These are phyloP conservation scores for Zoroaster sp. DNA, from an alignment of 53 echinoderm and acorn worm species.

Conservation along the genomic window DNA sequence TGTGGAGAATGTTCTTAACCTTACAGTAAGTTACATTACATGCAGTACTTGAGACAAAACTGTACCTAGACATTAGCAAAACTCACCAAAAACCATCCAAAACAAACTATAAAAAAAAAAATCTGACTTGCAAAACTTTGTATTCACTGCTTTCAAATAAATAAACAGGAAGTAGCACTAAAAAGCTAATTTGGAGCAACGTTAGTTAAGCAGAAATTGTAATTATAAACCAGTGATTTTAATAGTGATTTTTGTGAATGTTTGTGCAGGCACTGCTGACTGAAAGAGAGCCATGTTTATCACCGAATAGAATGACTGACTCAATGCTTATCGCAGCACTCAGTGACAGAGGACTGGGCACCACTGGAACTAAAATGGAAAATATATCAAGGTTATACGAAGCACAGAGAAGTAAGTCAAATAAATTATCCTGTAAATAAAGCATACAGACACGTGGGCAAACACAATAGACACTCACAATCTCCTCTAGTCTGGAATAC, in stretches of 20 bases:
- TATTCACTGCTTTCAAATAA: too few species aligned
- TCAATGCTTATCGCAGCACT: background rate
- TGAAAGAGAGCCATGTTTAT: background rate
- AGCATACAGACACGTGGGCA: background rate
- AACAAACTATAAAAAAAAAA: too few species aligned
- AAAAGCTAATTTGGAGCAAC: too few species aligned
- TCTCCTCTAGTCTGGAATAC: background rate
- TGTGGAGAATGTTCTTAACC: conserved; percentile 6
- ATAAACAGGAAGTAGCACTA: too few species aligned
- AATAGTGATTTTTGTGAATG: too few species aligned
- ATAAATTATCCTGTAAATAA: background rate
- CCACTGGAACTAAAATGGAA: conserved; percentile 13
- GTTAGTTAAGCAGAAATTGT: too few species aligned
- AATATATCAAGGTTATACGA: background rate
- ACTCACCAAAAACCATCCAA: too few species aligned
- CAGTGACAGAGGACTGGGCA: background rate
- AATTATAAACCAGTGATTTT: too few species aligned
- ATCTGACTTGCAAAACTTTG: too few species aligned
- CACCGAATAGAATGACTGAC: background rate
- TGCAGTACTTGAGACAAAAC: too few species aligned
- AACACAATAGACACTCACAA: background rate
- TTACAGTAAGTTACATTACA: too few species aligned
- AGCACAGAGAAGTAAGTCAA: conserved; percentile 28
- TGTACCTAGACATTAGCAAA: too few species aligned
- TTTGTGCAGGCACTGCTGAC: background rate